These are phyloP conservation scores for Furnarius figulus DNA, from an alignment of 2,113 vertebrate genomes.

Conservation along the genomic window DNA sequence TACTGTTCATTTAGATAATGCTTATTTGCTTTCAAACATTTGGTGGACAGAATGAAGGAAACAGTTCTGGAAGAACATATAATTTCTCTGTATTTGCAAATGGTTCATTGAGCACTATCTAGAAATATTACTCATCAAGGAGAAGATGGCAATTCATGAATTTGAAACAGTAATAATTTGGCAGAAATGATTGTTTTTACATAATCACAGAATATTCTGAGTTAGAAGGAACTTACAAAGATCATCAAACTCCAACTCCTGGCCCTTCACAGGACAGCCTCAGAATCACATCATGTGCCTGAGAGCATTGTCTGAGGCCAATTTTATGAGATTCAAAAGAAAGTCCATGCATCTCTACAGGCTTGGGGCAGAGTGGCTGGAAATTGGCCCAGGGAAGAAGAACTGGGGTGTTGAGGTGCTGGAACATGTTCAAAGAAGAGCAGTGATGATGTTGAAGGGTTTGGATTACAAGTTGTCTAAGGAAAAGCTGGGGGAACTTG, in stretches of 20 bases:
- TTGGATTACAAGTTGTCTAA: background rate
- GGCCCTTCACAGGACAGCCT: background rate
- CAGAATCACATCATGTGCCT: background rate
- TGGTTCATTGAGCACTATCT: background rate
- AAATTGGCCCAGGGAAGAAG: background rate
- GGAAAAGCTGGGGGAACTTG: background rate
- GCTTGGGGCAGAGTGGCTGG: background rate
- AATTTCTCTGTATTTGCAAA: background rate
- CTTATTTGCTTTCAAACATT: background rate
- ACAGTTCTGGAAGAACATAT: background rate
- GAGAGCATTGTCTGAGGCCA: background rate
- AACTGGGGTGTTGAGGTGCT: background rate
- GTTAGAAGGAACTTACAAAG: background rate
- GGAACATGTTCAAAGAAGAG: background rate
- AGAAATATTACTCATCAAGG: background rate
- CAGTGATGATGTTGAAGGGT: background rate
- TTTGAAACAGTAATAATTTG: background rate
- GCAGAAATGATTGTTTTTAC: background rate
- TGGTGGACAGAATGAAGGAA: background rate
- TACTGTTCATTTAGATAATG: background rate
- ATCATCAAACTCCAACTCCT: background rate
- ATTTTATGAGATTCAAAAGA: fast-evolving
- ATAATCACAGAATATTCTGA: background rate
- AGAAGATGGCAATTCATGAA: background rate
- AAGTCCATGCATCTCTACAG: fast-evolving